These are phyloP conservation scores for Paramisgurnus dabryanus DNA, from an alignment of 2,113 vertebrate species.

Conservation along the genomic window DNA sequence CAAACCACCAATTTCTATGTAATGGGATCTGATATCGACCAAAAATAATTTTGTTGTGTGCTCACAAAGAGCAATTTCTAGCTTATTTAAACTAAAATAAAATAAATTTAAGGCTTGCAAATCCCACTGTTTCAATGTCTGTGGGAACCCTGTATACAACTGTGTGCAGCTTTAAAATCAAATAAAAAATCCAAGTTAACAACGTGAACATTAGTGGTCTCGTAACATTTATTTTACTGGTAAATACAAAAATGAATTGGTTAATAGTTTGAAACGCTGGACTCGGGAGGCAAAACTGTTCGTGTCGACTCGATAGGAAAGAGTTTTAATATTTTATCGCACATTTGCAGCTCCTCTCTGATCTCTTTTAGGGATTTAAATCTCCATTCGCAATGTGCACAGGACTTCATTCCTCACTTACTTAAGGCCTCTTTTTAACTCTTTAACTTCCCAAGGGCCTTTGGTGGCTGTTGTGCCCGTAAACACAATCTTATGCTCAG, in stretches of 20 bases:
- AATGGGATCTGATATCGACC: too few relatives aligned
- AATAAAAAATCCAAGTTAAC: background rate
- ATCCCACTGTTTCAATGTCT: too few relatives aligned
- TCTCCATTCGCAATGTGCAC: background rate
- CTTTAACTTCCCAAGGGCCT: background rate
- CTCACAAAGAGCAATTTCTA: too few relatives aligned
- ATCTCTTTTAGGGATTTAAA: conserved; percentile 29
- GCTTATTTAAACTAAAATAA: too few relatives aligned
- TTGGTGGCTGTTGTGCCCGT: background rate
- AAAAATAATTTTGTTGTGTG: too few relatives aligned
- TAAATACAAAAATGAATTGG: background rate
- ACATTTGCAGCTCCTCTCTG: conserved; percentile 23
- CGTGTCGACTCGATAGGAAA: conserved; percentile 29
- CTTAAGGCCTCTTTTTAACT: too few relatives aligned
- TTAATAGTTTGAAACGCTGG: background rate
- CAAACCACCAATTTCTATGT: too few relatives aligned
- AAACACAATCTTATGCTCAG: background rate
- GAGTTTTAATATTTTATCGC: conserved; percentile 54
- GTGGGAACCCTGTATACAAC: background rate
- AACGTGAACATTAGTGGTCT: background rate
- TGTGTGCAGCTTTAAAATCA: background rate
- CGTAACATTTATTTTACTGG: too few relatives aligned
- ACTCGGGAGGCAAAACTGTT: background rate
- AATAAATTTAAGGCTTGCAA: too few relatives aligned
- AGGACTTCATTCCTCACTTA: background rate